These are phyloP conservation scores for Mechanitis messenoides DNA, from an alignment of 2,888 invertebrate genomes.

Conservation along the genomic window DNA sequence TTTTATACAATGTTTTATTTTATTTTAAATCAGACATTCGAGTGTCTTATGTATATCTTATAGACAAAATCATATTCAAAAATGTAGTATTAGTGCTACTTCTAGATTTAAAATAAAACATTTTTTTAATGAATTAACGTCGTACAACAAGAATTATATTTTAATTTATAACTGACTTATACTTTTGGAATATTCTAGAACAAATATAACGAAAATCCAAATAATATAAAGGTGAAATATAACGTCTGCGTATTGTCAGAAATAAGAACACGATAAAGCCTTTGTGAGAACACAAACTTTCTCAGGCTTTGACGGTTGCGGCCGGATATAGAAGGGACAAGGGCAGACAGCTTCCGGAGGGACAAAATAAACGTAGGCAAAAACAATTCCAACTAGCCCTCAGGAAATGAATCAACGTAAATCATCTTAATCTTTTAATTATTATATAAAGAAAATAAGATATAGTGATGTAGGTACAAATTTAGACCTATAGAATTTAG, in stretches of 20 bases:
- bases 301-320: conserved; percentile 49
- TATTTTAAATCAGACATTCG: too few relatives aligned
- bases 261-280: conserved; percentile 12
- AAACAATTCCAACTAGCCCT: conserved; percentile 35
- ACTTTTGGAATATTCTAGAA: too few relatives aligned
- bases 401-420: conserved; percentile 57
- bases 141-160: too few relatives aligned
- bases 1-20: too few relatives aligned
- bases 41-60: too few relatives aligned
- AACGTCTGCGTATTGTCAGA: conserved; percentile 1
- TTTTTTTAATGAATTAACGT: too few relatives aligned
- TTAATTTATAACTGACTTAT: too few relatives aligned
- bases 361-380: conserved; percentile 41
- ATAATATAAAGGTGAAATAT: neutral
- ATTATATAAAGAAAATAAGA: neutral
- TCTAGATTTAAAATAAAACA: too few relatives aligned
- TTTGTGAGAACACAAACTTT: conserved; percentile 37
- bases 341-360: conserved; percentile 62
- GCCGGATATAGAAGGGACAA: conserved; percentile 68
- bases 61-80: too few relatives aligned
- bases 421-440: conserved; percentile 44
- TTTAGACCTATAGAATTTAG: too few relatives aligned
- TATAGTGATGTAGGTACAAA: neutral
- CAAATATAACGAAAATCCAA: too few relatives aligned
- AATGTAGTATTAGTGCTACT: too few relatives aligned